Conservation (phyloP, 2,113 vertebrate species). For the Sciurus niger region DNA sequence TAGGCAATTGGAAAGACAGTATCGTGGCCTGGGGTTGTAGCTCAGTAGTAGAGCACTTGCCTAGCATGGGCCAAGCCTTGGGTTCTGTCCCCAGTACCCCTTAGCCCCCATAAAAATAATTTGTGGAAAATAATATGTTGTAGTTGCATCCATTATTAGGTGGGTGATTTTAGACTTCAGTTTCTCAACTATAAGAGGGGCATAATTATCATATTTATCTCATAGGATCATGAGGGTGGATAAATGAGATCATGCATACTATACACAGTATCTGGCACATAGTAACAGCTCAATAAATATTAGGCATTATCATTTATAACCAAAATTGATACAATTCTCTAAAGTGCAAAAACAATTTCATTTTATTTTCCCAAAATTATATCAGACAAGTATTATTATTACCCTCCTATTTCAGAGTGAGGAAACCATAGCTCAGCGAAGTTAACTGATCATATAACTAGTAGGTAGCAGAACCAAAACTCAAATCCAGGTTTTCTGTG, state of each 20-base stretch:
- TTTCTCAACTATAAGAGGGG: background rate
- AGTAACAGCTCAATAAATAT: background rate
- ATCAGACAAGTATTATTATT: background rate
- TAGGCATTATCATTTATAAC: constrained; percentile 21
- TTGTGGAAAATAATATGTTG: background rate
- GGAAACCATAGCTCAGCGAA: background rate
- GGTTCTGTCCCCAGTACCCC: background rate
- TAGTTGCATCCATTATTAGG: background rate
- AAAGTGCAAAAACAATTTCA: background rate
- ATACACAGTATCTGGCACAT: background rate
- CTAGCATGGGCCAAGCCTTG: background rate
- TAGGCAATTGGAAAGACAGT: background rate
- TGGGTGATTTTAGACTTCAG: background rate
- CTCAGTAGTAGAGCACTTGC: background rate
- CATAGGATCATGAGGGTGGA: background rate
- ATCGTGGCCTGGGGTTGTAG: background rate
- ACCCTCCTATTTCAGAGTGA: background rate
- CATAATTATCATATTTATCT: background rate
- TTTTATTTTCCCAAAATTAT: background rate
- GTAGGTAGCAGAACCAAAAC: background rate
- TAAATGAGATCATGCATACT: background rate
- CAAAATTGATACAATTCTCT: background rate
- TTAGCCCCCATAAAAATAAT: background rate
- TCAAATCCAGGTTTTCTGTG: background rate
- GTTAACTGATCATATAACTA: background rate